These are phyloP conservation scores for Oxygymnocypris stewartii DNA, from an alignment of 2,113 vertebrate species.

Conservation along the genomic window DNA sequence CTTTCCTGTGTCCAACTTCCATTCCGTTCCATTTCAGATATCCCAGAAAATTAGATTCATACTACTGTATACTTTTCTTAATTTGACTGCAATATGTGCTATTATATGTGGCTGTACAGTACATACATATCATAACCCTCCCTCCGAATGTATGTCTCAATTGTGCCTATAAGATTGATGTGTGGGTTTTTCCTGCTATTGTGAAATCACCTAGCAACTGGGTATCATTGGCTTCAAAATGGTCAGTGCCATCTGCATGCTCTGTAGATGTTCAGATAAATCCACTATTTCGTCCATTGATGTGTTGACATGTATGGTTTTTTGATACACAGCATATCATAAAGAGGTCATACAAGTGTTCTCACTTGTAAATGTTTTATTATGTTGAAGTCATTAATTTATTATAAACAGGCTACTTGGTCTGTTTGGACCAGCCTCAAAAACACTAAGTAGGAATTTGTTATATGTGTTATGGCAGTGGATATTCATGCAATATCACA, in stretches of 20 bases:
- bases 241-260: constrained; percentile 26
- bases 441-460: not conserved
- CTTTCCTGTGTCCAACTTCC: not conserved
- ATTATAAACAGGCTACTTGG: not conserved
- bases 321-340: not conserved
- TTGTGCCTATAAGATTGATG: constrained; percentile 34
- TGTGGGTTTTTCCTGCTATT: constrained; percentile 30
- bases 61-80: not conserved
- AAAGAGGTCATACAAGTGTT: constrained; percentile 16
- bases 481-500: not conserved
- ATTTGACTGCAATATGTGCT: not conserved
- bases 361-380: not conserved
- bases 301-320: not conserved
- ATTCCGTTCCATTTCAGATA: not conserved
- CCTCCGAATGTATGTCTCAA: not conserved
- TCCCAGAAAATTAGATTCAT: not conserved
- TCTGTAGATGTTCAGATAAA: not conserved
- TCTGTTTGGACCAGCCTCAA: not conserved
- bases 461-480: not conserved
- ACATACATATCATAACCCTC: not conserved
- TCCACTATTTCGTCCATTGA: not conserved
- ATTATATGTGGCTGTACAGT: not conserved
- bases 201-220: constrained; percentile 58
- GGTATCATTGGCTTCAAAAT: constrained; percentile 31
- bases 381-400: not conserved